phyloP scores from a whole-genome alignment of 2,888 invertebrate genomes.

The Trypoxylon attenuatum region DNA sequence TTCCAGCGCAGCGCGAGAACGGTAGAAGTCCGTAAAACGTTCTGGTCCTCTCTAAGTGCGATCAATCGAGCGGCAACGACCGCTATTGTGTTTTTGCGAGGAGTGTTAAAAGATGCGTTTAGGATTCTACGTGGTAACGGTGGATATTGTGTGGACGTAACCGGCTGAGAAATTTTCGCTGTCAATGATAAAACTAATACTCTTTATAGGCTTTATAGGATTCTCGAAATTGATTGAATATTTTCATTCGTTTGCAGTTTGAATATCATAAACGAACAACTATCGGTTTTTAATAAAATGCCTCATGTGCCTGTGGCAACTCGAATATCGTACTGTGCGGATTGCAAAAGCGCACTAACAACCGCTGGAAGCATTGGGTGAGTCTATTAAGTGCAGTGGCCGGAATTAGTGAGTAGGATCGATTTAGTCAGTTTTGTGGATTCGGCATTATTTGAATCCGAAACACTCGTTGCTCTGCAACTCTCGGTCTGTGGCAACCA shows the following conservation, averaged over 20 bases:
- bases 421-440: conserved; percentile 4
- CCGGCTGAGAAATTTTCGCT: too few species aligned
- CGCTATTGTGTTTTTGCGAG: conserved; percentile 58
- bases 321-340: neutral
- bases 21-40: conserved; percentile 48
- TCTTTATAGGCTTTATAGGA: too few species aligned
- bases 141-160: too few species aligned
- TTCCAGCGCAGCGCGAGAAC: conserved; percentile 3
- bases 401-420: neutral
- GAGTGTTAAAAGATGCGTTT: conserved; percentile 62
- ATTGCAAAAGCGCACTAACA: neutral
- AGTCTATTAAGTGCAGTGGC: neutral
- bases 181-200: too few species aligned
- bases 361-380: neutral
- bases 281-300: too few species aligned
- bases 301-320: too few species aligned
- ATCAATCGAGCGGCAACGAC: conserved; percentile 65
- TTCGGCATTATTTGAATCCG: neutral
- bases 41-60: conserved; percentile 44
- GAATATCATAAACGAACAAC: too few species aligned
- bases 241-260: too few species aligned
- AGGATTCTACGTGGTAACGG: too few species aligned
- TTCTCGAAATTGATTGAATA: too few species aligned
- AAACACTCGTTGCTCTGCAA: too few species aligned
- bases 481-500: neutral